phyloP scores from a whole-genome alignment of 2,888 invertebrate genomes.

The Orthosia gracilis region DNA sequence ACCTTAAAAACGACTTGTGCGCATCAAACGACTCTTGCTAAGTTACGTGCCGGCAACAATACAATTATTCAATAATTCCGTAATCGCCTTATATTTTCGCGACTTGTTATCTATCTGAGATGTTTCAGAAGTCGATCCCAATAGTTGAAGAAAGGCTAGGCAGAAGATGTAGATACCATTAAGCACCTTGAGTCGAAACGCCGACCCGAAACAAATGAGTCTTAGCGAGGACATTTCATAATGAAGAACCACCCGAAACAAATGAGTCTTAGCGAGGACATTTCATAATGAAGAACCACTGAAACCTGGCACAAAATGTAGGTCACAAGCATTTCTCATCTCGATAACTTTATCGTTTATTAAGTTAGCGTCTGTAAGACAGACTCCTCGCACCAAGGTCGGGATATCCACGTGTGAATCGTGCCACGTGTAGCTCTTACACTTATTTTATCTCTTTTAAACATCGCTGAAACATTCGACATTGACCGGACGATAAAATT shows the following conservation, averaged over 20 bases:
- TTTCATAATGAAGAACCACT: not conserved
- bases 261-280: too few relatives aligned
- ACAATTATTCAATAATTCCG: too few relatives aligned
- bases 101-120: not conserved
- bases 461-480: constrained; percentile 3
- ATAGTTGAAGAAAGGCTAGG: not conserved
- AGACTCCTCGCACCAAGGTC: constrained; percentile 24
- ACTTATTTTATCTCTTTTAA: not conserved
- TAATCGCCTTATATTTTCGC: too few relatives aligned
- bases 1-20: too few relatives aligned
- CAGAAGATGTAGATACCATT: not conserved
- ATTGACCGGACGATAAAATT: constrained; percentile 20
- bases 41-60: too few relatives aligned
- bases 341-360: constrained; percentile 20
- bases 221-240: not conserved
- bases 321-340: constrained; percentile 10
- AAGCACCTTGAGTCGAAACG: not conserved
- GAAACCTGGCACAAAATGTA: constrained; percentile 9
- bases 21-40: too few relatives aligned
- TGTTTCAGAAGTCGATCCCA: not conserved
- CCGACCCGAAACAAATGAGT: not conserved
- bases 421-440: constrained; percentile 40
- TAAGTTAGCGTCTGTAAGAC: not conserved
- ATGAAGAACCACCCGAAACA: not conserved
- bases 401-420: constrained; percentile 40